phyloP scores from a whole-genome alignment of 2,113 vertebrate species.

The Otis tarda region DNA sequence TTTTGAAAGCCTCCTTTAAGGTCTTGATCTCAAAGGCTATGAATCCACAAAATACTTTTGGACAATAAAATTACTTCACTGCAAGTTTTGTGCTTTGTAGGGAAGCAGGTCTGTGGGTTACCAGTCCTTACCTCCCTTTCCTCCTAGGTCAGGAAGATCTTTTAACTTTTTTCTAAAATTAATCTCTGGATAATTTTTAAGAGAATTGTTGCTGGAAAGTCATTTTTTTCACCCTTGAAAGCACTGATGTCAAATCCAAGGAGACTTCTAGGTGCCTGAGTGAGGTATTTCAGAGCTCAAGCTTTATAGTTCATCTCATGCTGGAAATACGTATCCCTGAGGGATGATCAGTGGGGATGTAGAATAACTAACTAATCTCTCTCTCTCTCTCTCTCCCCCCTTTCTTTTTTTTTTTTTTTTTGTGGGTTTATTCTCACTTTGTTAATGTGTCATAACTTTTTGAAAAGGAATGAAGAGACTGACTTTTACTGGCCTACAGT shows the following conservation, averaged over 20 bases:
- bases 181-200: not conserved
- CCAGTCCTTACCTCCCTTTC: not conserved
- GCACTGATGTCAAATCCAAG: not conserved
- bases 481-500: slow-evolving; percentile 14
- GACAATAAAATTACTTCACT: not conserved
- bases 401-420: no score
- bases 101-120: not conserved
- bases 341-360: not conserved
- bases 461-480: not conserved
- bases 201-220: not conserved
- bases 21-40: not conserved
- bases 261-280: not conserved
- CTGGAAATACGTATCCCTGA: not conserved
- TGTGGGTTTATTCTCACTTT: not conserved
- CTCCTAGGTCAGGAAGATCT: not conserved
- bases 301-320: not conserved
- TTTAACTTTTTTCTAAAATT: not conserved
- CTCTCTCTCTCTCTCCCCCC: no score
- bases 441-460: slow-evolving; percentile 29
- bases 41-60: not conserved
- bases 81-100: not conserved
- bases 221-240: not conserved
- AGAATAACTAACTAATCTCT: not conserved
- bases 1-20: not conserved
- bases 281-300: not conserved